These are phyloP conservation scores for Mareca strepera DNA, from an alignment of 2,797 vertebrate species.

Conservation along the genomic window DNA sequence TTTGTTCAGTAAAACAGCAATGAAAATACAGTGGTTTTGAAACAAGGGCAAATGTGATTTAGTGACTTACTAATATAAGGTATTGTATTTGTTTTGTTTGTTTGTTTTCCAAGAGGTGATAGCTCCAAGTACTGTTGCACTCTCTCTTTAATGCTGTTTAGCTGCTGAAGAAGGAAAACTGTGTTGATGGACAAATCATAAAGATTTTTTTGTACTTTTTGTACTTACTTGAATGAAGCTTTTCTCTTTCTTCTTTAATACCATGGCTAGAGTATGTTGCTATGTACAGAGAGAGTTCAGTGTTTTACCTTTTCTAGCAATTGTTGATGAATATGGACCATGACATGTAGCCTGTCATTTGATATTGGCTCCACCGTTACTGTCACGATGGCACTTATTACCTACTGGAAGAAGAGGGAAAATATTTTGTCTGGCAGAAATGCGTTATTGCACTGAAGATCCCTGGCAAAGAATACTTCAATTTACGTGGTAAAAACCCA, in stretches of 20 bases:
- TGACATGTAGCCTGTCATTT: background rate
- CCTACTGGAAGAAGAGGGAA: background rate
- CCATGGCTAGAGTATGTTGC: background rate
- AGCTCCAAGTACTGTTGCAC: background rate
- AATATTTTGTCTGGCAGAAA: background rate
- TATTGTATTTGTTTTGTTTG: background rate
- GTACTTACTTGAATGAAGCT: background rate
- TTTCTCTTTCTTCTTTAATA: background rate
- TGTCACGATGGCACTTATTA: background rate
- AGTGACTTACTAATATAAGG: background rate
- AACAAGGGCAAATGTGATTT: background rate
- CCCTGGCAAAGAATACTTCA: background rate
- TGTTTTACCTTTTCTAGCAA: background rate
- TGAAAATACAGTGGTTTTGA: background rate
- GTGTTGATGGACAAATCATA: background rate
- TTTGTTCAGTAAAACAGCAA: background rate
- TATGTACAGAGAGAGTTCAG: background rate
- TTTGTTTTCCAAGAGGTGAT: background rate
- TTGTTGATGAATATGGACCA: background rate
- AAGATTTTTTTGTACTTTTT: constrained; percentile 7
- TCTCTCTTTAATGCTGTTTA: background rate
- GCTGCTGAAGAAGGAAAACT: background rate
- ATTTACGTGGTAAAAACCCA: background rate
- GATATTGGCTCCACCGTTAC: background rate
- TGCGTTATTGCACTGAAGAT: background rate